Base-by-base conservation (phyloP, 2,888 invertebrate species). In the Vannuccia rotundouncinata region DNA sequence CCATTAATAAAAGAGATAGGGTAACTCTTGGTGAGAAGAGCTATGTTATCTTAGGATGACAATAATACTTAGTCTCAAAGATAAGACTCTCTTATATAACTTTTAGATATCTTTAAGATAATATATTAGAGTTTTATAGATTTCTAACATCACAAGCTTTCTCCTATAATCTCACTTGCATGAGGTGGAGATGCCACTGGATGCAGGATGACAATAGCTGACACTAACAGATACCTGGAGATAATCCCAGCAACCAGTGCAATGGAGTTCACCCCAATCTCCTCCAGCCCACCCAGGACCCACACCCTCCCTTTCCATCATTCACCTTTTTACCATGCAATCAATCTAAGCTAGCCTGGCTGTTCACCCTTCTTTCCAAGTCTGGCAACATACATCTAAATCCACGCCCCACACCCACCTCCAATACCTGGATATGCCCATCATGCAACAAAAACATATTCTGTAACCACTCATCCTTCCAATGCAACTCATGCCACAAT, bases 261-360 rank as follows among this genome's bases (percentile, higher is more conserved):
- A 66, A 66, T 66, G 66, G 66, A 66, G 66, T 27, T 22, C 66
- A n/a, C 66, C 66, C 66, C 66, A 66, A 66, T 66, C 66, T 27
- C 66, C 66, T 27, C 66, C 66, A 22, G 25, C 10, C 10, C 22
- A 13, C 10, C 66, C 10, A 22, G 66, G 45, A 45, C 45, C 45
- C 45, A 66, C 66, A 66, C 22, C 22, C 66, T 66, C 25, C 22
- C 22, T 66, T 66, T 27, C 66, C 66, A 13, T 2, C 10, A 13
- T 22, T 22, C 66, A 66, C 66, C 25, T 66, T 66, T 66, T 66
- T 2, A 17, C 13, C 66, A 66, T 22, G 25, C 10, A 22, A 66
- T 22, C 66, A 66, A 27, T 66, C 66, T 66, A 66, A 66, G 66
- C 25, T 27, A 66, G 66, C 25, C 66, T 66, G 66, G 66, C 66